Conservation (phyloP, 2,797 vertebrate species). For the Iguana delicatissima region DNA sequence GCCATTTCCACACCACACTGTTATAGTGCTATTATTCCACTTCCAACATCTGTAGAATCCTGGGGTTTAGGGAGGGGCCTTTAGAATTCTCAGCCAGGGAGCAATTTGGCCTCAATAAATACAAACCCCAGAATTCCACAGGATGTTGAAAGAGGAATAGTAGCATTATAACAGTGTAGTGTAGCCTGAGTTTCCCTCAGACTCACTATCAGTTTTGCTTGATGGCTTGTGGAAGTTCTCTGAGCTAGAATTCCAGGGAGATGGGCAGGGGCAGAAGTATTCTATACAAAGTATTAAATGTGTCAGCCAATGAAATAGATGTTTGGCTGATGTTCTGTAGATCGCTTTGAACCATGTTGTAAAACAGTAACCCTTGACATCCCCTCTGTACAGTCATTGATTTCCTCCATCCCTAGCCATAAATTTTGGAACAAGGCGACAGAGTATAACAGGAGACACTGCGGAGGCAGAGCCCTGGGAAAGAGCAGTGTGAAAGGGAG, state of each 20-base stretch:
- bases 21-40: too few relatives aligned
- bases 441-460: background rate
- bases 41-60: too few relatives aligned
- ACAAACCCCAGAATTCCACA: too few relatives aligned
- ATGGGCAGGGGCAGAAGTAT: background rate
- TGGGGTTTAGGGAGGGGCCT: too few relatives aligned
- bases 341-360: background rate
- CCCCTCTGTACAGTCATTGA: background rate
- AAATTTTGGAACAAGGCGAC: background rate
- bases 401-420: background rate
- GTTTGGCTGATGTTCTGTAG: background rate
- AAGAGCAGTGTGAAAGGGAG: background rate
- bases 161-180: too few relatives aligned
- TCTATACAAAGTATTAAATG: background rate
- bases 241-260: background rate
- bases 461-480: background rate
- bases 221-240: background rate
- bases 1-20: too few relatives aligned
- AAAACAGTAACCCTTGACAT: background rate
- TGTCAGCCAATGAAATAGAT: background rate
- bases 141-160: too few relatives aligned
- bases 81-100: too few relatives aligned
- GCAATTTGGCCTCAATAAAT: too few relatives aligned
- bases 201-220: background rate
- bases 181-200: background rate